Evolutionary conservation across 1,140 invertebrate genomes (phyloP).

Genomic region (Mamestra configurata): DNA sequence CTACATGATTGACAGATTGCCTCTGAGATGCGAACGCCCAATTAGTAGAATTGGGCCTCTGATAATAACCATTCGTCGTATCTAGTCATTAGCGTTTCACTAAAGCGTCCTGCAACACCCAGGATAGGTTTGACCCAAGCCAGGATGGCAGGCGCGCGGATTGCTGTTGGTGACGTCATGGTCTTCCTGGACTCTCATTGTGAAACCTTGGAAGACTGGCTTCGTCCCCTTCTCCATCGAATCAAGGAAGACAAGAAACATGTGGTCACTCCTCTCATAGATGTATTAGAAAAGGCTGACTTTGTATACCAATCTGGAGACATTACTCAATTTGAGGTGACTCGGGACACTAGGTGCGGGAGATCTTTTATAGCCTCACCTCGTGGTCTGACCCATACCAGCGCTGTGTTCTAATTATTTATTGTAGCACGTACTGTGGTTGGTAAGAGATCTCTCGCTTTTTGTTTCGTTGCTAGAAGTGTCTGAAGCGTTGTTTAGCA

Average conservation of each 20-base stretch:
- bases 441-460: neutral
- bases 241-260: slow-evolving; percentile 93
- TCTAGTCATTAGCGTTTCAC: neutral
- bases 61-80: neutral
- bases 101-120: slow-evolving; percentile 48
- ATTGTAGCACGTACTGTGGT: neutral
- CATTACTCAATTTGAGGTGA: slow-evolving; percentile 91
- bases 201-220: slow-evolving; percentile 94
- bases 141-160: slow-evolving; percentile 90
- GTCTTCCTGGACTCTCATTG: slow-evolving; percentile 98
- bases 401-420: too few species aligned
- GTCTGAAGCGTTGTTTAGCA: neutral
- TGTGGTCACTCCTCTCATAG: slow-evolving; percentile 93
- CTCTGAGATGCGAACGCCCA: too few species aligned
- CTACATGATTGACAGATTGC: too few species aligned
- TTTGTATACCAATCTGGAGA: slow-evolving; percentile 92
- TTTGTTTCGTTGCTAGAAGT: neutral
- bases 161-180: slow-evolving; percentile 93
- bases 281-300: slow-evolving; percentile 92
- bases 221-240: slow-evolving; percentile 95
- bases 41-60: neutral
- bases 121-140: slow-evolving; percentile 94
- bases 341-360: neutral
- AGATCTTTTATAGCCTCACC: neutral
- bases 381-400: neutral